Base-by-base conservation (phyloP, 2,888 invertebrate genomes). In the Brachycybe producta region DNA sequence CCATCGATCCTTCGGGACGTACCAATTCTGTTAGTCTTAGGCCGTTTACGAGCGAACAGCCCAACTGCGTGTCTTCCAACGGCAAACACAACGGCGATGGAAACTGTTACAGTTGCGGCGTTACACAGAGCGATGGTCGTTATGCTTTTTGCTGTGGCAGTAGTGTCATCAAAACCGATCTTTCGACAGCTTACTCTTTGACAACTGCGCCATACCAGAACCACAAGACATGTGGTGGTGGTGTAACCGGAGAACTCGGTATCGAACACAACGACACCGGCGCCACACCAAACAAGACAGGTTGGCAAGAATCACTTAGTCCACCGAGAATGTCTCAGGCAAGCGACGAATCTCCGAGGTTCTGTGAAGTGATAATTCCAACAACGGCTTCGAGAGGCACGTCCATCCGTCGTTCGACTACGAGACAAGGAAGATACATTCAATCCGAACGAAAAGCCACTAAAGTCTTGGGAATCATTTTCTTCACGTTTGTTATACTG, bases 371-470 rank as follows among this genome's bases (percentile, higher is more conserved):
- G 35, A 49, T 45, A 43, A n/a, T 48, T 52, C 36, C 42, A 43
- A 21, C 49, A 52, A 19, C 49, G 48, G 38, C 27, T 36, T 55
- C 52, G 45, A 52, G 45, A 45, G 44, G 52, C 23, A 52, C 35
- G 27, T 54, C 52, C 36, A 39, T 54, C 15, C 38, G 48, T 13
- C 55, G 38, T 45, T 51, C 48, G 24, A 39, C 52, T n/a, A 36
- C 49, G 13, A 38, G 52, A 5, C 51, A 54, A 23, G 54, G 54
- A 2, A 26, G 52, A 49, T 60, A 53, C 35, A 65, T 68, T 3
- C 61, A 61, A 40, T 75, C 90, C 46, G 92, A 95, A 65, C 91
- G 92, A 65, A 94, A 94, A 67, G 95, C 95, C 0, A 92, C 94
- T 11, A 91, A 94, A 70, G 94, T 92, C 3, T 70, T 92, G 19